A percentile compares a stretch with the other conserved stretches of the same genome.
Conservation (phyloP, 2,797 vertebrate species). For the Spinus olivaceus region DNA sequence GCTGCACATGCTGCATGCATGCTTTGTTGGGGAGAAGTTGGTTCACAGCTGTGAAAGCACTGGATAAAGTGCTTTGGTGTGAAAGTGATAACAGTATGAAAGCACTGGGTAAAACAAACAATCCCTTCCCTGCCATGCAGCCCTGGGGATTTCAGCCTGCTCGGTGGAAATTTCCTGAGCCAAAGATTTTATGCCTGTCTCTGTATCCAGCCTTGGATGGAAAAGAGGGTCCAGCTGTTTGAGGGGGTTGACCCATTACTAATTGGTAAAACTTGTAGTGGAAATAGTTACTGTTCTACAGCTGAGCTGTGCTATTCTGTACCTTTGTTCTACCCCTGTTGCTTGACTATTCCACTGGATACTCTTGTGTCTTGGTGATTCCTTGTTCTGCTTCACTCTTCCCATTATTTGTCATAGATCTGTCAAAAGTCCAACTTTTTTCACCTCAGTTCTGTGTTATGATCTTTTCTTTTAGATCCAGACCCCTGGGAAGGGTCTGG, state of each 20-base stretch:
- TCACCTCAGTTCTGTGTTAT: neutral
- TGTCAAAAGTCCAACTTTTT: neutral
- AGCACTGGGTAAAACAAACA: neutral
- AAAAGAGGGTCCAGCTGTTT: neutral
- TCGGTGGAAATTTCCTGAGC: neutral
- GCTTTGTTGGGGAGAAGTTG: fast-evolving
- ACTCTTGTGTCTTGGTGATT: neutral
- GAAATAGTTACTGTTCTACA: neutral
- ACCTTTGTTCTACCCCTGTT: neutral
- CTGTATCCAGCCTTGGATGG: neutral
- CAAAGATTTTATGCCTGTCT: neutral
- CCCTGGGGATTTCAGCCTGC: neutral
- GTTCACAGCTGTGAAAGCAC: neutral
- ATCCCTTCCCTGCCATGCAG: neutral
- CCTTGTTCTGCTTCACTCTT: neutral
- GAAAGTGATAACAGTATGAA: neutral
- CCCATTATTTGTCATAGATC: neutral
- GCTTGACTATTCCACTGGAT: neutral
- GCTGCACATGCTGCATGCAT: fast-evolving
- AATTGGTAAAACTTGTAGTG: neutral
- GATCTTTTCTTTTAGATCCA: neutral
- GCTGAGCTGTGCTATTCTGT: neutral
- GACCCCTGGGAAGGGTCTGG: neutral
- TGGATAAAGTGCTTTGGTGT: neutral
- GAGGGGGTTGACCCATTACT: neutral